Percentiles rank a stretch among this genome's conserved stretches.
Conservation (phyloP, 1,140 invertebrate species). For the Camponotus floridanus region DNA sequence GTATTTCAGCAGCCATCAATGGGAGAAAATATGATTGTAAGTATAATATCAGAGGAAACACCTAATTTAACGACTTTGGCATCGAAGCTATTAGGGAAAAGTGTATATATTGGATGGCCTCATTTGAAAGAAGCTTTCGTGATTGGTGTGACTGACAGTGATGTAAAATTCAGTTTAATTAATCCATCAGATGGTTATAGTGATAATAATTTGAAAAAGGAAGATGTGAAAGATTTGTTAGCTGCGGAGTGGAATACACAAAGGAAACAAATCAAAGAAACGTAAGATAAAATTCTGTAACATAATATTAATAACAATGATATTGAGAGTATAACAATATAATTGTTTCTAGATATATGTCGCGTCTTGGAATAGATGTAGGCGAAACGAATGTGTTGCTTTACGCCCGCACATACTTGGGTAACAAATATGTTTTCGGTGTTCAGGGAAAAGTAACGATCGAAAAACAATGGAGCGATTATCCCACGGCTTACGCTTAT, state of each 20-base stretch:
- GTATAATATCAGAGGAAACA: conserved; percentile 84
- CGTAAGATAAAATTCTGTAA: conserved; percentile 78
- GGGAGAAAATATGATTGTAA: conserved; percentile 94
- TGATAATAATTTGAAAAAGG: conserved; percentile 50
- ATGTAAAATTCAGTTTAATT: conserved; percentile 63
- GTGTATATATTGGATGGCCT: conserved; percentile 95
- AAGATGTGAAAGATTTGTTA: conserved; percentile 56
- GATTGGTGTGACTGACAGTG: conserved; percentile 71
- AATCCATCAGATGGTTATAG: conserved; percentile 9
- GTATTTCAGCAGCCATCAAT: conserved; percentile 95
- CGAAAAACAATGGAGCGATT: conserved; percentile 90
- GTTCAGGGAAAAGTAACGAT: conserved; percentile 88
- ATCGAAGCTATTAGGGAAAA: conserved; percentile 89
- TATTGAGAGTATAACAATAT: not conserved
- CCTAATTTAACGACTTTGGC: conserved; percentile 86
- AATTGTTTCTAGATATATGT: conserved; percentile 87
- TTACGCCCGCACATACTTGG: conserved; percentile 90
- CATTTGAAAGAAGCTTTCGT: conserved; percentile 91
- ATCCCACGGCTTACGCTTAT: conserved; percentile 88
- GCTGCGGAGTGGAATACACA: conserved; percentile 50
- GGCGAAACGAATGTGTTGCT: conserved; percentile 91
- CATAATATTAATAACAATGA: not conserved
- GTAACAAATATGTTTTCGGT: conserved; percentile 88
- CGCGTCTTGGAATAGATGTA: conserved; percentile 91
- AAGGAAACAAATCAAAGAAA: conserved; percentile 72